A percentile compares a stretch with the other conserved stretches of the same genome.
Evolutionary conservation across 2,113 vertebrate species (phyloP).

Genomic region (Hyla sarda): DNA sequence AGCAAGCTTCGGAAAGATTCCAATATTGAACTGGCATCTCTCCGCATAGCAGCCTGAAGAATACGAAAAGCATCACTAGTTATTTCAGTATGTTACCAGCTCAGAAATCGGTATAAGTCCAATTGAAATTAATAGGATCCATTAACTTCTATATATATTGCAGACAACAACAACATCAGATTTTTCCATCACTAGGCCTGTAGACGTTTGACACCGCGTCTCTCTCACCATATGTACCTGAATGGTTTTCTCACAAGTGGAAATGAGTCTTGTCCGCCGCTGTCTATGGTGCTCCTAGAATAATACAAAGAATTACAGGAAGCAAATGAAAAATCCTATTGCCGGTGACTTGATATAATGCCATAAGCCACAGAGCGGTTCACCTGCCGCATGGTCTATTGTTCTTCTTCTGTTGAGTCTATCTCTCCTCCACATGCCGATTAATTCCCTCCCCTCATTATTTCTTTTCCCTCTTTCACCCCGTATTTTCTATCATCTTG

Average conservation of each 20-base stretch:
- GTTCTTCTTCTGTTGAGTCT: slow-evolving; percentile 4
- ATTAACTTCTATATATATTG: too few species aligned
- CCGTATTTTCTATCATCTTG: neutral
- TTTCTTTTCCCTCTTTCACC: slow-evolving; percentile 32
- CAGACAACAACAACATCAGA: too few species aligned
- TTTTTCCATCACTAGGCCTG: neutral
- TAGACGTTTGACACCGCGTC: neutral
- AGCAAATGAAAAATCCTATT: slow-evolving; percentile 34
- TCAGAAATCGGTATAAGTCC: too few species aligned
- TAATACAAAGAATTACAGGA: slow-evolving; percentile 1
- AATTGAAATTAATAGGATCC: too few species aligned
- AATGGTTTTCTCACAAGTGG: neutral
- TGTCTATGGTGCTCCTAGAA: slow-evolving; percentile 15
- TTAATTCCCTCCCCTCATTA: slow-evolving; percentile 34
- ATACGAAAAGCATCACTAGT: too few species aligned
- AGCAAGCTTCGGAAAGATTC: too few species aligned
- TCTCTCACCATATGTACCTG: neutral
- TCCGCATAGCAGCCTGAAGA: too few species aligned
- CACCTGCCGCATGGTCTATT: slow-evolving; percentile 36
- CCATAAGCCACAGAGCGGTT: slow-evolving; percentile 13
- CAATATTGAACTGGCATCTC: too few species aligned
- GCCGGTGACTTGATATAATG: slow-evolving; percentile 33
- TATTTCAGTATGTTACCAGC: too few species aligned
- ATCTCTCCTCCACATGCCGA: slow-evolving; percentile 34
- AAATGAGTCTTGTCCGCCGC: neutral